These are phyloP conservation scores for Conus ventricosus DNA, from an alignment of 1,140 invertebrate genomes.

Conservation along the genomic window DNA sequence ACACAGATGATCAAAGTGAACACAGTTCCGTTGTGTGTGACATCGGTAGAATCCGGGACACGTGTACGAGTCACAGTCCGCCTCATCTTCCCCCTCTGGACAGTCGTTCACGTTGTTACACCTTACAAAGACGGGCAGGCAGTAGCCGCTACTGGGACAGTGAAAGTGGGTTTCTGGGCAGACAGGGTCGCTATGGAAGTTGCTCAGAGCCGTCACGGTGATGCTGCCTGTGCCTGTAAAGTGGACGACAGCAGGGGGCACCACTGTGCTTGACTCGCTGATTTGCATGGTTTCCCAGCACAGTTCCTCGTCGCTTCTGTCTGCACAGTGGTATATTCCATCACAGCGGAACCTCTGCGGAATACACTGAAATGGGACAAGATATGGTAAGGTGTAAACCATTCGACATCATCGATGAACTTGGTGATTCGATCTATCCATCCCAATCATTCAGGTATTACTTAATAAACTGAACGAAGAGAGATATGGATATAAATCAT, in stretches of 20 bases:
- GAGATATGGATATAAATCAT: too few relatives aligned
- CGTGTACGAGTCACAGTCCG: not conserved
- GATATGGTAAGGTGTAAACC: too few relatives aligned
- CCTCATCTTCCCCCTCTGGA: conserved; percentile 16
- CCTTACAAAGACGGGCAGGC: not conserved
- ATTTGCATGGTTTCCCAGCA: not conserved
- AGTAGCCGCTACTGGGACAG: not conserved
- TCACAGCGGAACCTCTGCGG: not conserved
- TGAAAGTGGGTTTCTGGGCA: conserved; percentile 19
- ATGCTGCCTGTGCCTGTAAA: not conserved
- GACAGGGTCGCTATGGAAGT: not conserved
- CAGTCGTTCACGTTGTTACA: conserved; percentile 24
- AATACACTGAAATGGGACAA: not conserved
- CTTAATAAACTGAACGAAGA: too few relatives aligned
- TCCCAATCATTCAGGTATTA: too few relatives aligned
- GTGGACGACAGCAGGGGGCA: not conserved
- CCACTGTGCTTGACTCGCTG: not conserved
- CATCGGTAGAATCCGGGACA: conserved; percentile 31
- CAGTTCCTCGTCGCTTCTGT: not conserved
- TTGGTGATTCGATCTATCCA: too few relatives aligned
- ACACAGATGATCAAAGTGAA: conserved; percentile 16
- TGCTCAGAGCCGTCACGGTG: not conserved
- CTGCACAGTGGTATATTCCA: not conserved
- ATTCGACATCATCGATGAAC: too few relatives aligned
- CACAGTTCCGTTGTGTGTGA: not conserved